Conservation (phyloP, 2,113 vertebrate species). For the Etheostoma cragini region DNA sequence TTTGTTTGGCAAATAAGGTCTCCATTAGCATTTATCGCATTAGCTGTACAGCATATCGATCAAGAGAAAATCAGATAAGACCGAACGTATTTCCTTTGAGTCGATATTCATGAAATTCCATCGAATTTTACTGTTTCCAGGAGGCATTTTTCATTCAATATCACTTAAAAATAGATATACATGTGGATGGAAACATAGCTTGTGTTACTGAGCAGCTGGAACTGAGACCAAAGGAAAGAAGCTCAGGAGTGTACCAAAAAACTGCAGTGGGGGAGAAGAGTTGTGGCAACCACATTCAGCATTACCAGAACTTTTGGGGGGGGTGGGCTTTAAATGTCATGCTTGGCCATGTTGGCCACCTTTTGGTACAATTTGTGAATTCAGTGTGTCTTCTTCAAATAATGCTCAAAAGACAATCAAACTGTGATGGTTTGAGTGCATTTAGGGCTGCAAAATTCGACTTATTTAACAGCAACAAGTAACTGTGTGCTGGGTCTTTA, state of each 20-base stretch:
- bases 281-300: background rate
- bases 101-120: too few relatives aligned
- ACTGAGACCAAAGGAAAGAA: background rate
- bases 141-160: too few relatives aligned
- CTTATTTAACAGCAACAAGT: background rate
- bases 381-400: background rate
- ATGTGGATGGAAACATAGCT: too few relatives aligned
- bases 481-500: background rate
- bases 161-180: too few relatives aligned
- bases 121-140: too few relatives aligned
- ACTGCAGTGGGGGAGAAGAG: background rate
- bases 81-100: too few relatives aligned
- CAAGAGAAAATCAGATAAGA: too few relatives aligned
- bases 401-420: background rate
- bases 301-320: background rate
- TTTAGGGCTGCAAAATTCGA: conserved; percentile 1
- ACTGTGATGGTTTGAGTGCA: background rate
- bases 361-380: background rate
- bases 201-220: background rate
- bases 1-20: too few relatives aligned
- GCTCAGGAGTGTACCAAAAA: background rate
- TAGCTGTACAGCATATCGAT: too few relatives aligned
- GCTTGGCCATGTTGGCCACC: conserved; percentile 5
- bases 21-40: too few relatives aligned
- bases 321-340: background rate